Base-by-base conservation (phyloP, 1,140 invertebrate genomes). In the Zaprionus ghesquierei region DNA sequence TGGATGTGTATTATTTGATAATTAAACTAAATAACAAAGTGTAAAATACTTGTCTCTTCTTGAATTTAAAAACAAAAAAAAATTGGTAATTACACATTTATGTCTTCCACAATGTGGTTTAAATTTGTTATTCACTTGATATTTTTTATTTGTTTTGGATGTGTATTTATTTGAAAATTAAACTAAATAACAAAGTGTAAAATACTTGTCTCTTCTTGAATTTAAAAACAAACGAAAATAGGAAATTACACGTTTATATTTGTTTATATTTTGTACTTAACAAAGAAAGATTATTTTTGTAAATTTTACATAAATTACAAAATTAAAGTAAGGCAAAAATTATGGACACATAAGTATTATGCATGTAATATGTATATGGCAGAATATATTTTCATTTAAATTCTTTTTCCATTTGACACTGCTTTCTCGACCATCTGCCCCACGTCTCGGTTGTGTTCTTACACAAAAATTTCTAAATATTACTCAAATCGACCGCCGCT, bases 341-440 rank as follows among this genome's bases (percentile, higher is more conserved):
- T 70, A 25, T 63, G 65, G 65, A 51, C 58, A 72, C 13, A 65
- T 53, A 55, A 35, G 60, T 64, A n/a, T n/a, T n/a, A n/a, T n/a
- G n/a, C n/a, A 71, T 64, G 68, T 13, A 3, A 35, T 79, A 75
- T 79, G 74, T 1, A 35, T 79, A 75, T 79, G 74, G 77, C 74
- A 73, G 65, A 77, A 29, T 33, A 22, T n/a, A 10, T 33, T 63
- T 56, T 55, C 18, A 25, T 1, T 10, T 55, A 41, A 8, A 25
- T 65, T 44, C 23, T 5, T 15, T 31, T 55, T 51, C 31, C 20
- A 1, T 25, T 54, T 35, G 10, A 38, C 20, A 31, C 60, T 38
- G 22, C 10, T 69, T 63, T 10, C 3, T 20, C 63, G 62, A 63
- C 65, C 53, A 23, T 41, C 38, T 59, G 35, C 5, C 44, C 15